Evolutionary conservation across 1,140 invertebrate genomes (phyloP), one percentile per base, ranked within the genome.

Genomic region (Apis laboriosa): DNA sequence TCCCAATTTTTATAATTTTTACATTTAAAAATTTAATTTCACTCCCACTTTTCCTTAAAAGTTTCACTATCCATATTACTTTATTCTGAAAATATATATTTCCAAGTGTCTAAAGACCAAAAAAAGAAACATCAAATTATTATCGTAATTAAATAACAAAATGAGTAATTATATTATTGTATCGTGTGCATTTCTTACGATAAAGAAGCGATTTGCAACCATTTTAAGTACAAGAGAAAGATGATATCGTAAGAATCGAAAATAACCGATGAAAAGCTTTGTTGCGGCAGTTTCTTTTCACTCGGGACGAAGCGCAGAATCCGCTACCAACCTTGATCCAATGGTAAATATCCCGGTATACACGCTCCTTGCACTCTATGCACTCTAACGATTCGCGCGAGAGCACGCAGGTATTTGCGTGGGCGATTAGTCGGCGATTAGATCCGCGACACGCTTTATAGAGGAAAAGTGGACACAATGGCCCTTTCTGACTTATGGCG

Each of bases 391-490:
- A 87, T 86, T 66, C 83, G 86, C 83, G 84, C 83, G 75, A 88
- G 83, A 91, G 85, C 86, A 77, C 88, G 76, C 80, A 90, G 89
- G 78, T 87, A 88, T 91, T 89, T 84, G 90, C 90, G 92, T 93
- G 90, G 92, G 92, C 90, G 91, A 89, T 92, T 92, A 92, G 90
- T 92, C 89, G 91, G 90, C 90, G 91, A 89, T 92, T 92, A 92
- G 90, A 93, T 92, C 90, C 90, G 88, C 89, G 87, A 92, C 88
- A 86, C 76, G 88, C 60, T 88, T 86, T 83, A 79, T 73, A 77
- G 84, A 86, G 84, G 80, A 91, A 90, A 90, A 89, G 90, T 90
- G 60, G 76, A 83, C 86, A 93, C 90, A 93, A 93, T 93, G 79
- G 90, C 86, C 90, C 91, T 92, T 92, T 93, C 90, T 92, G 86